Evolutionary conservation across 2,113 vertebrate genomes (phyloP).

Genomic region (Taurulus bubalis): DNA sequence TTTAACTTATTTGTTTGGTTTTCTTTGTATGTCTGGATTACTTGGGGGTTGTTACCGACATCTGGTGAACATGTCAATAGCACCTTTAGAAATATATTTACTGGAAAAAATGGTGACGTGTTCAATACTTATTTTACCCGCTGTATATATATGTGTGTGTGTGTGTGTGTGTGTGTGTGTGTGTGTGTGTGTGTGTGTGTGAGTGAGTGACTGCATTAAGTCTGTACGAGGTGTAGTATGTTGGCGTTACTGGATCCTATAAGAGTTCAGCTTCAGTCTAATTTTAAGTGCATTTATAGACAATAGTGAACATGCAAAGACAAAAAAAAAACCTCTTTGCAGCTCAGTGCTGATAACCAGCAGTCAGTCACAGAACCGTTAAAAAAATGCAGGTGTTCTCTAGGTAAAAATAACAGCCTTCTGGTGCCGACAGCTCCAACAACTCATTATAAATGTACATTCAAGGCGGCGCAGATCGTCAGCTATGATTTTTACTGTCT

Average conservation of each 20-base stretch:
- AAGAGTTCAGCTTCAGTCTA: not conserved
- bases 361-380: not conserved
- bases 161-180: too few relatives aligned
- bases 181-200: too few relatives aligned
- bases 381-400: conserved; percentile 60
- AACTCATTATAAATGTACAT: conserved; percentile 6
- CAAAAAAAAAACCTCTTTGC: not conserved
- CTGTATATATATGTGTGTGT: too few relatives aligned
- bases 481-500: conserved; percentile 16
- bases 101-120: too few relatives aligned
- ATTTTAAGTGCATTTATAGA: not conserved
- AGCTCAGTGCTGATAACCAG: not conserved
- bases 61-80: too few relatives aligned
- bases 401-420: conserved; percentile 32
- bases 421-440: not conserved
- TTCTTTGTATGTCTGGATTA: too few relatives aligned
- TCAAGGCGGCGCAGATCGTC: not conserved
- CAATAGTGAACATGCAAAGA: conserved; percentile 15
- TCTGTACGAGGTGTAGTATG: too few relatives aligned
- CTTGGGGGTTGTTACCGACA: too few relatives aligned
- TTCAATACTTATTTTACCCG: too few relatives aligned
- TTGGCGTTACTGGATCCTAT: not conserved
- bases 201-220: too few relatives aligned
- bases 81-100: too few relatives aligned
- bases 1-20: too few relatives aligned